phyloP scores from a whole-genome alignment of 2,113 vertebrate genomes.

The Junco hyemalis region DNA sequence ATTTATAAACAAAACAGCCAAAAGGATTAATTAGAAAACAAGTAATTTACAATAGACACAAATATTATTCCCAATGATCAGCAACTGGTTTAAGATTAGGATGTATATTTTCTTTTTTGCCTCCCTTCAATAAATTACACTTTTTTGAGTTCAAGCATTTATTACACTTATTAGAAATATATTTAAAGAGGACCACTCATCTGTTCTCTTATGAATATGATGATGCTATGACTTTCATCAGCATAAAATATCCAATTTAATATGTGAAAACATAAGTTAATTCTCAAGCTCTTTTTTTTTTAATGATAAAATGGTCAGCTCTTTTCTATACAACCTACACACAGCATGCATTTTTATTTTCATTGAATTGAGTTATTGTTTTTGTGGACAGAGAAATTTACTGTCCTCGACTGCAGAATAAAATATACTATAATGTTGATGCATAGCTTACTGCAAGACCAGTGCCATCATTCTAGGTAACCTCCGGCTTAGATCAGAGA shows the following conservation, averaged over 20 bases:
- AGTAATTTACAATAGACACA: conserved; percentile 37
- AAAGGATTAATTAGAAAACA: conserved; percentile 50
- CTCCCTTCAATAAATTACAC: not conserved
- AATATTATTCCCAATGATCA: conserved; percentile 32
- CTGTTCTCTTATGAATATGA: not conserved
- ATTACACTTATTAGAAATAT: not conserved
- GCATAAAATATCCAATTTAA: conserved; percentile 20
- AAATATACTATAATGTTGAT: conserved; percentile 51
- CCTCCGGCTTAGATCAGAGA: conserved; percentile 65
- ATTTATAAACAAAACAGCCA: conserved; percentile 35
- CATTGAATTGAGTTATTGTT: conserved; percentile 63
- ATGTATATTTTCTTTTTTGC: conserved; percentile 24
- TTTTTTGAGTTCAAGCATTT: not conserved
- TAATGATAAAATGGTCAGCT: not conserved
- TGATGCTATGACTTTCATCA: conserved; percentile 1
- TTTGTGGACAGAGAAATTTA: conserved; percentile 64
- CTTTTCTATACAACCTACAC: not conserved
- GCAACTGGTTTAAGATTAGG: conserved; percentile 51
- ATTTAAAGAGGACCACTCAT: not conserved
- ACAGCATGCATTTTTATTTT: conserved; percentile 45
- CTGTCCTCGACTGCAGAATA: conserved; percentile 37
- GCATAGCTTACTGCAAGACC: conserved; percentile 52
- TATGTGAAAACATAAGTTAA: not conserved
- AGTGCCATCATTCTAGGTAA: conserved; percentile 66
- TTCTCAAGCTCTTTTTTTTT: not conserved